Evolutionary conservation across 1,140 invertebrate species (phyloP).

Genomic region (Riptortus pedestris): DNA sequence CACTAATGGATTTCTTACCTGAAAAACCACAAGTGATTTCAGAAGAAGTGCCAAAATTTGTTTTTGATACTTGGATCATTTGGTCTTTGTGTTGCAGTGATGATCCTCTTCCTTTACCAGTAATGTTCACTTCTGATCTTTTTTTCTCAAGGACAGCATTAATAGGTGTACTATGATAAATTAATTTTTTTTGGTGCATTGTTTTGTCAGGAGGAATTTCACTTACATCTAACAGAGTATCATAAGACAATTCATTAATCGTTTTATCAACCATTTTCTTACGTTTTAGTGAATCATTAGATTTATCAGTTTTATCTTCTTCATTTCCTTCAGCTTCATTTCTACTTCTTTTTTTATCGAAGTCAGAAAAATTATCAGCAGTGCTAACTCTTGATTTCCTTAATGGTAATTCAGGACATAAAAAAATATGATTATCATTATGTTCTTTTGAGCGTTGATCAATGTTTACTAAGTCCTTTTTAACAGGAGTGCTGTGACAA

Average conservation of each 20-base stretch:
- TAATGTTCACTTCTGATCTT: background rate
- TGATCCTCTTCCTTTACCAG: background rate
- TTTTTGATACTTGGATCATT: background rate
- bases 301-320: too few relatives aligned
- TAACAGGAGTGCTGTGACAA: background rate
- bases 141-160: background rate
- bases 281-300: background rate
- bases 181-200: background rate
- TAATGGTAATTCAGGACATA: background rate
- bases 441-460: background rate
- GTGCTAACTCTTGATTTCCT: background rate
- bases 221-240: background rate
- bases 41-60: background rate
- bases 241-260: background rate
- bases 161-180: background rate
- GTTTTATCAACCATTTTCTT: background rate
- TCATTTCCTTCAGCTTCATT: background rate
- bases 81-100: background rate
- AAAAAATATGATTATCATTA: background rate
- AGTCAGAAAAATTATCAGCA: background rate
- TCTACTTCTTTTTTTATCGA: background rate
- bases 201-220: background rate
- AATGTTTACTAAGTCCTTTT: background rate
- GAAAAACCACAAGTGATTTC: background rate
- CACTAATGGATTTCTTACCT: background rate